A percentile compares a stretch with the other conserved stretches of the same genome.
Evolutionary conservation across 2,888 invertebrate genomes (phyloP).

Genomic region (Ceriagrion tenellum): DNA sequence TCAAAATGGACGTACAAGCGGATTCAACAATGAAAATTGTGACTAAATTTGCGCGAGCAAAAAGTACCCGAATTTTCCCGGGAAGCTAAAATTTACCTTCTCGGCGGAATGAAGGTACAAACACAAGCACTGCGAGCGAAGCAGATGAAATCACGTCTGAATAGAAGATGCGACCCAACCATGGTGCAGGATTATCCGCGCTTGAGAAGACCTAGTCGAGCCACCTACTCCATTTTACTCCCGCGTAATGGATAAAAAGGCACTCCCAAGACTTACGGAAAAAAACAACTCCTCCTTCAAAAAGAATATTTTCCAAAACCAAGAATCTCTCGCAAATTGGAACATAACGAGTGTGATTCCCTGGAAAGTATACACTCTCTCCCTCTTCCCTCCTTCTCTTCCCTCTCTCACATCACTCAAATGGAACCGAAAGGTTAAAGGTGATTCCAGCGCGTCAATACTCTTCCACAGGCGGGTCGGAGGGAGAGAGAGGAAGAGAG

Average conservation of each 20-base stretch:
- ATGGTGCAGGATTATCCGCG: neutral
- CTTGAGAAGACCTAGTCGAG: neutral
- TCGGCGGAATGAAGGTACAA: neutral
- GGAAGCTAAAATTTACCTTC: neutral
- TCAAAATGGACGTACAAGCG: no score
- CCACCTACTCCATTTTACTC: neutral
- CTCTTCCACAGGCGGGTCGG: neutral
- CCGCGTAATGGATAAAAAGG: neutral
- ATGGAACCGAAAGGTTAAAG: constrained; percentile 64
- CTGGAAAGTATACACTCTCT: constrained; percentile 21
- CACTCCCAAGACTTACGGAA: neutral
- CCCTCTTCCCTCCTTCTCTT: neutral
- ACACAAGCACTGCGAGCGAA: neutral
- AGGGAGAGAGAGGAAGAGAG: neutral
- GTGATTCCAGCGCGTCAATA: constrained; percentile 58
- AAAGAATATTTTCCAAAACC: neutral
- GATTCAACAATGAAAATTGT: no score
- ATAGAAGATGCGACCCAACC: neutral
- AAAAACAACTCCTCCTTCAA: neutral
- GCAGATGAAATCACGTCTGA: neutral
- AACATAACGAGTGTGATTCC: constrained; percentile 37
- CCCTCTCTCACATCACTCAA: constrained; percentile 4
- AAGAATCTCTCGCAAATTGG: neutral
- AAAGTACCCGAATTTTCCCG: neutral
- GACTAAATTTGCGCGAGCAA: neutral